Conservation (phyloP, 2,888 invertebrate species). For the Eumacrocentrus americanus region DNA sequence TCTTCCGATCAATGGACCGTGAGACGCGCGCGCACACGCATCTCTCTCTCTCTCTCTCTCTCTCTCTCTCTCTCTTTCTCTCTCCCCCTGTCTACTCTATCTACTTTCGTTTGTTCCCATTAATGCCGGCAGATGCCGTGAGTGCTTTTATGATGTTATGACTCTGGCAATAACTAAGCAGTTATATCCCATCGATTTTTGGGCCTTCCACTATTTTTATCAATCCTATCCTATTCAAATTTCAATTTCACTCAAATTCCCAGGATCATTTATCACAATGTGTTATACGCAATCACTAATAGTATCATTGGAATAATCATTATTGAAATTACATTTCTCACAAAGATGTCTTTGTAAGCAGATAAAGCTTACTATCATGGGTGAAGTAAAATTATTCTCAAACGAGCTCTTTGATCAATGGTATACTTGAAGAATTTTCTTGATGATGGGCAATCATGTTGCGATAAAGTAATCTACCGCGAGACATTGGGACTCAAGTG, state of each 20-base stretch:
- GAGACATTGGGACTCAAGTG: too few species aligned
- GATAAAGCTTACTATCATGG: neutral
- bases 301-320: neutral
- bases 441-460: neutral
- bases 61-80: slow-evolving; percentile 25
- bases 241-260: neutral
- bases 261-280: neutral
- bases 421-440: too few species aligned
- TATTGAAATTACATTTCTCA: neutral
- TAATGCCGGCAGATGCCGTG: slow-evolving; percentile 52
- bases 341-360: too few species aligned
- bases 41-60: slow-evolving; percentile 29
- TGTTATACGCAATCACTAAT: neutral
- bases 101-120: slow-evolving; percentile 40
- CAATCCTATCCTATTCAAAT: slow-evolving; percentile 8
- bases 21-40: slow-evolving; percentile 53
- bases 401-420: neutral
- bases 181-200: slow-evolving; percentile 34
- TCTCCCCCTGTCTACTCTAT: slow-evolving; percentile 17
- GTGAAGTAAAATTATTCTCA: neutral
- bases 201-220: slow-evolving; percentile 2
- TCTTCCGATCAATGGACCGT: slow-evolving; percentile 58
- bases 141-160: slow-evolving; percentile 57
- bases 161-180: slow-evolving; percentile 48
- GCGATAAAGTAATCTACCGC: slow-evolving; percentile 9